phyloP scores from a whole-genome alignment of 2,113 vertebrate species.

The Xenopus laevis region DNA sequence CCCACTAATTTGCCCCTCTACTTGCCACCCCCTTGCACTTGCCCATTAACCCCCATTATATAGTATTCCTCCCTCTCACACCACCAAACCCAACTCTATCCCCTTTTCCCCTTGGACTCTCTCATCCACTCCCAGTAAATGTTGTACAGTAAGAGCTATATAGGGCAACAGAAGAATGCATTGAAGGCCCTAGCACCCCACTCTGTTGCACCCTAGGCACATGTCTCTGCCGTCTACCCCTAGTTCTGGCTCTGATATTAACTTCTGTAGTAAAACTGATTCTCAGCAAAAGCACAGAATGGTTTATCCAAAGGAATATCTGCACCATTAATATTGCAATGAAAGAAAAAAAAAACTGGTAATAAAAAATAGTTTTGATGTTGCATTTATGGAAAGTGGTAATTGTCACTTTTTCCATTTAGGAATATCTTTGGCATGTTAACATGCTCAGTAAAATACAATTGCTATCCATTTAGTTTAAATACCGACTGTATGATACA shows the following conservation, averaged over 20 bases:
- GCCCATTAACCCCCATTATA: too few relatives aligned
- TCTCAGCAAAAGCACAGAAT: conserved; percentile 7
- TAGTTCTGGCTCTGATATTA: background rate
- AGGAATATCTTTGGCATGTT: conserved; percentile 25
- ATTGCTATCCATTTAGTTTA: conserved; percentile 8
- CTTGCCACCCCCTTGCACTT: too few relatives aligned
- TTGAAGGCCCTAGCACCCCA: too few relatives aligned
- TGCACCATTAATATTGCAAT: conserved; percentile 26
- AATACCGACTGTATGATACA: conserved; percentile 8
- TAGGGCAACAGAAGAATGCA: too few relatives aligned
- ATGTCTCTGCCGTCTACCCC: too few relatives aligned
- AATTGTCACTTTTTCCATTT: conserved; percentile 22
- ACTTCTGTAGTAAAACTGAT: conserved; percentile 28
- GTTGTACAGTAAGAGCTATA: too few relatives aligned
- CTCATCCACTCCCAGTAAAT: too few relatives aligned
- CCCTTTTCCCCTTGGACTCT: too few relatives aligned
- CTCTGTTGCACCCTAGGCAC: too few relatives aligned
- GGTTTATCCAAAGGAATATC: conserved; percentile 27
- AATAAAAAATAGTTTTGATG: conserved; percentile 28
- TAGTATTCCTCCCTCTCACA: too few relatives aligned
- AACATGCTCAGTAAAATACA: conserved; percentile 10
- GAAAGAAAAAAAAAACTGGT: background rate
- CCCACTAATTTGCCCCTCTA: too few relatives aligned
- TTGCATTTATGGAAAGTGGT: conserved; percentile 11
- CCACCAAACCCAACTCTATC: too few relatives aligned